Evolutionary conservation across 2,113 vertebrate genomes (phyloP).

Genomic region (Mirounga angustirostris): DNA sequence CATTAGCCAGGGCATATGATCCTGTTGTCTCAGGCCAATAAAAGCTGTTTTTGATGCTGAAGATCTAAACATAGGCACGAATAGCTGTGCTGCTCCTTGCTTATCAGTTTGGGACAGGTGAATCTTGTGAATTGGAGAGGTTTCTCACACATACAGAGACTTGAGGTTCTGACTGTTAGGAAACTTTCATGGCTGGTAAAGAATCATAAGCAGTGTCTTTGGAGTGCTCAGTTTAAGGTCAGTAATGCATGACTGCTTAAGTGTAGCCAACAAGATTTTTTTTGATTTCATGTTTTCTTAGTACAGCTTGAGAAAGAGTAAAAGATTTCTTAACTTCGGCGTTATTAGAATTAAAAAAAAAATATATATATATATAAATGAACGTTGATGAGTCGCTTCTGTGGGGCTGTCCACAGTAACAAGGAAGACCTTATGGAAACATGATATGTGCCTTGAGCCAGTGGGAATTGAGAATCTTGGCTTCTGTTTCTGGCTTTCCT

Average conservation of each 20-base stretch:
- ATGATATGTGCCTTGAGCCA: constrained; percentile 25
- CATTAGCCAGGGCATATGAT: neutral
- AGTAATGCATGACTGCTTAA: neutral
- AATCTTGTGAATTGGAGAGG: neutral
- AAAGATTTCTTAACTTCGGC: constrained; percentile 47
- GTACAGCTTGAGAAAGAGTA: neutral
- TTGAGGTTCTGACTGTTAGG: constrained; percentile 33
- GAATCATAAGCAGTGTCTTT: neutral
- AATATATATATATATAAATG: neutral
- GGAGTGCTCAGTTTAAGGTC: constrained; percentile 30
- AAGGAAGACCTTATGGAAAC: constrained; percentile 51
- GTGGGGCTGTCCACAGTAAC: neutral
- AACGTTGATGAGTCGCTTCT: neutral
- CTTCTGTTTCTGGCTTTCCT: constrained; percentile 60
- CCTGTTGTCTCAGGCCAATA: neutral
- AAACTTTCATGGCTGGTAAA: neutral
- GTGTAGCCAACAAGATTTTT: constrained; percentile 9
- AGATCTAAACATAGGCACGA: neutral
- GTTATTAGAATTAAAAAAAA: constrained; percentile 40
- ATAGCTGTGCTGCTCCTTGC: neutral
- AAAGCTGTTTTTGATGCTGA: constrained; percentile 6
- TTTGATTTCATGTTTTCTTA: constrained; percentile 34
- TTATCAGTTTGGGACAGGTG: constrained; percentile 3
- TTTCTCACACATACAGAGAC: constrained; percentile 50
- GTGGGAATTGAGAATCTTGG: constrained; percentile 45